Evolutionary conservation across 2,888 invertebrate species (phyloP), one percentile per base, ranked within the genome.

Genomic region (Vannuccia rotundouncinata): DNA sequence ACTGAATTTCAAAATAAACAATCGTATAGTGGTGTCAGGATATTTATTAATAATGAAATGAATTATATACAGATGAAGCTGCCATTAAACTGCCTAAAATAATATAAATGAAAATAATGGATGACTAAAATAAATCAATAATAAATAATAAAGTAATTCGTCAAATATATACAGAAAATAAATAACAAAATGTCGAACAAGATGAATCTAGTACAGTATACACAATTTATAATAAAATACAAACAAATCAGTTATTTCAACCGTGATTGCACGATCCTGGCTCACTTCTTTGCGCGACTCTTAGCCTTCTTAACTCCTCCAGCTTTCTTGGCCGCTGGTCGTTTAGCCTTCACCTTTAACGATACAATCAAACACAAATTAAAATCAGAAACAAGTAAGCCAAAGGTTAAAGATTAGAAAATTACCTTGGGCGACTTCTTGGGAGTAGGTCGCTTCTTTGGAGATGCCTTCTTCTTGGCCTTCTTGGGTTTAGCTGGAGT

Each of bases 401-500:
- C 17, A 45, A 45, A 45, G 5, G 17, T 45, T 45, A 45, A 45
- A 5, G 17, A 17, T 10, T 45, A 45, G 17, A 45, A 45, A 45
- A 45, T 45, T 66, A 66, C 66, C 66, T 66, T 66, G 45, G 45
- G 45, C 17, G 45, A 17, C 25, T 66, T 66, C 66, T 66, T 66
- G 22, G 66, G 66, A 22, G 66, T n/a, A 2, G 66, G 22, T 27
- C 25, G 13, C 79, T 79, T 79, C 79, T 79, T 80, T 31, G 80
- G 77, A 5, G 79, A 31, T 79, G 0, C 27, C 27, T 75, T 31
- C 25, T 79, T 78, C 79, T 80, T 80, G 29, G 78, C 29, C 29
- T 25, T 80, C 78, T 79, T 79, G 22, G 76, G 45, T 27, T 45
- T 79, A 28, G 80, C 29, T 28, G 76, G 25, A 27, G 25, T n/a